Evolutionary conservation across 1,140 invertebrate species (phyloP).

Genomic region (Anastatus disparis): DNA sequence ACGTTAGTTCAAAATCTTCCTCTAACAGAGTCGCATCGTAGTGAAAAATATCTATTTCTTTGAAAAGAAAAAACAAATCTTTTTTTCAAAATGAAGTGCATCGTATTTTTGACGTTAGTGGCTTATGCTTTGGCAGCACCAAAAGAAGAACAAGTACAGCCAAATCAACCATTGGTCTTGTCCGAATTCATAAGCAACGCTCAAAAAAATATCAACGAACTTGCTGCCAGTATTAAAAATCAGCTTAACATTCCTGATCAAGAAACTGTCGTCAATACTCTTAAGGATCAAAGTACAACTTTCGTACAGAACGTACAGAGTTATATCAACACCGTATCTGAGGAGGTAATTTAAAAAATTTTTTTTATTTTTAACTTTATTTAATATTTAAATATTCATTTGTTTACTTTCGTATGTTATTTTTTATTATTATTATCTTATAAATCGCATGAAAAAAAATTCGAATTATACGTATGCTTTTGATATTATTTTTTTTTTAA

Average conservation of each 20-base stretch:
- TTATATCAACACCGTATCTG: slow-evolving; percentile 47
- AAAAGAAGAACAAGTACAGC: slow-evolving; percentile 4
- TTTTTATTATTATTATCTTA: too few species aligned
- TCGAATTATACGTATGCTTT: too few species aligned
- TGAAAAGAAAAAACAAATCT: slow-evolving; percentile 8
- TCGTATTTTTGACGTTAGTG: slow-evolving; percentile 21
- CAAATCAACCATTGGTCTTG: slow-evolving; percentile 24
- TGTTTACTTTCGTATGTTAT: too few species aligned
- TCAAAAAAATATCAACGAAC: slow-evolving; percentile 45
- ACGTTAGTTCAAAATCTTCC: slow-evolving; percentile 12
- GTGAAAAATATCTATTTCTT: too few species aligned
- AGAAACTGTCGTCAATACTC: slow-evolving; percentile 46
- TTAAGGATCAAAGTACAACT: slow-evolving; percentile 50
- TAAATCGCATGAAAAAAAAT: too few species aligned
- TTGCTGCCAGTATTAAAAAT: slow-evolving; percentile 48
- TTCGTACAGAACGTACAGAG: slow-evolving; percentile 50
- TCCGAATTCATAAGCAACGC: slow-evolving; percentile 48
- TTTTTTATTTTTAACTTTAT: background rate
- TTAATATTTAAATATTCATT: too few species aligned
- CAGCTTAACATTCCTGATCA: slow-evolving; percentile 52
- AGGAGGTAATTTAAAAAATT: slow-evolving; percentile 47
- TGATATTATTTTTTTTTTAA: too few species aligned
- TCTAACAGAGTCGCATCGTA: background rate
- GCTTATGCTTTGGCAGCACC: slow-evolving; percentile 7
- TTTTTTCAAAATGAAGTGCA: slow-evolving; percentile 54